Evolutionary conservation across 2,797 vertebrate genomes (phyloP).

Genomic region (Megalops cyprinoides): DNA sequence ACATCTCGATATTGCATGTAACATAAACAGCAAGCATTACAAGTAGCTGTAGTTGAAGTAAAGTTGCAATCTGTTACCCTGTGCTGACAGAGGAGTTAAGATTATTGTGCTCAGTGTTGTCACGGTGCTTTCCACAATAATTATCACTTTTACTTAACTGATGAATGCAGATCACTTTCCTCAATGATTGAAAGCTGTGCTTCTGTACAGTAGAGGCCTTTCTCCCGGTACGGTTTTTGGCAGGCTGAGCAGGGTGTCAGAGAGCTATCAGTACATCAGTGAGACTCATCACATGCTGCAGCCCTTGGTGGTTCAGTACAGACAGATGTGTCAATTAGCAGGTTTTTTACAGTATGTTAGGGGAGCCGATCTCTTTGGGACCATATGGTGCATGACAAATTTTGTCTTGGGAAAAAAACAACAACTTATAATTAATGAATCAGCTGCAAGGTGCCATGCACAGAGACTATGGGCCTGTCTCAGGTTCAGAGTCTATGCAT

Average conservation of each 20-base stretch:
- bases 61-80: no score
- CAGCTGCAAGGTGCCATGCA: not conserved
- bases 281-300: not conserved
- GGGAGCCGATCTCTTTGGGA: not conserved
- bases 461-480: not conserved
- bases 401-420: not conserved
- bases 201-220: not conserved
- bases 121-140: no score
- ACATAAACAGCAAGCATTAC: no score
- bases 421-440: not conserved
- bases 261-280: not conserved
- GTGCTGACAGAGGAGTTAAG: no score
- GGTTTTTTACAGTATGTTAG: not conserved
- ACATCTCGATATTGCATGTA: no score
- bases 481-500: no score
- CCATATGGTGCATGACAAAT: not conserved
- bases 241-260: not conserved
- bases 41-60: no score
- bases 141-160: no score
- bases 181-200: no score
- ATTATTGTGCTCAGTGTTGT: no score
- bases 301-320: not conserved
- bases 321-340: conserved; percentile 8
- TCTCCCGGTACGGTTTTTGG: not conserved
- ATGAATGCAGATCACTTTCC: no score